Conservation (phyloP, 2,797 vertebrate species). For the Hyperoplus immaculatus region DNA sequence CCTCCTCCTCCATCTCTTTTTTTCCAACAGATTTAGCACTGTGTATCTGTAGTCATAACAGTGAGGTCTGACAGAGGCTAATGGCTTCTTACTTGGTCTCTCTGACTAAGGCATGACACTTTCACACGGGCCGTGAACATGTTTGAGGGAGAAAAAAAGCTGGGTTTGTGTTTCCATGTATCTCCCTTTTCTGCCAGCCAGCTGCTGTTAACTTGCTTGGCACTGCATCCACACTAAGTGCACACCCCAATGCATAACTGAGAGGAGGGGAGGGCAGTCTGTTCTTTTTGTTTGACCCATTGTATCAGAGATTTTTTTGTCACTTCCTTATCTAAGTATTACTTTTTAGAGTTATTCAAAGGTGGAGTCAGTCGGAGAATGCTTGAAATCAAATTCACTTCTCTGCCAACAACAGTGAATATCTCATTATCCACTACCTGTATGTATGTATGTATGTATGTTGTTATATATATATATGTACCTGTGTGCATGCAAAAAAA, state of each 20-base stretch:
- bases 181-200: conserved; percentile 55
- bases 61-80: conserved; percentile 63
- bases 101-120: conserved; percentile 34
- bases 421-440: no score
- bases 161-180: conserved; percentile 42
- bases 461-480: no score
- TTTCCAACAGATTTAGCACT: conserved; percentile 57
- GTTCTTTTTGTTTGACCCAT: conserved; percentile 27
- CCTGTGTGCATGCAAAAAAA: no score
- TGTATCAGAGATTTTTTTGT: conserved; percentile 21
- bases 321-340: not conserved
- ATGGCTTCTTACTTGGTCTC: conserved; percentile 67
- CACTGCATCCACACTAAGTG: conserved; percentile 27
- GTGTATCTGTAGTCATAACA: conserved; percentile 76
- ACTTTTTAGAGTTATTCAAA: conserved; percentile 4
- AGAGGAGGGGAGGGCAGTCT: not conserved
- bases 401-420: no score
- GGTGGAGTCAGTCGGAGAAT: not conserved
- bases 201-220: conserved; percentile 53
- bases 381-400: no score
- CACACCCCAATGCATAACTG: conserved; percentile 27
- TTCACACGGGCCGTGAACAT: conserved; percentile 46
- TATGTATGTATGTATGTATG: no score
- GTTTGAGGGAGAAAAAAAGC: conserved; percentile 35
- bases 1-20: conserved; percentile 16